These are phyloP conservation scores for Chaetogeoica ovagalla DNA, from an alignment of 2,888 invertebrate species.

Conservation along the genomic window DNA sequence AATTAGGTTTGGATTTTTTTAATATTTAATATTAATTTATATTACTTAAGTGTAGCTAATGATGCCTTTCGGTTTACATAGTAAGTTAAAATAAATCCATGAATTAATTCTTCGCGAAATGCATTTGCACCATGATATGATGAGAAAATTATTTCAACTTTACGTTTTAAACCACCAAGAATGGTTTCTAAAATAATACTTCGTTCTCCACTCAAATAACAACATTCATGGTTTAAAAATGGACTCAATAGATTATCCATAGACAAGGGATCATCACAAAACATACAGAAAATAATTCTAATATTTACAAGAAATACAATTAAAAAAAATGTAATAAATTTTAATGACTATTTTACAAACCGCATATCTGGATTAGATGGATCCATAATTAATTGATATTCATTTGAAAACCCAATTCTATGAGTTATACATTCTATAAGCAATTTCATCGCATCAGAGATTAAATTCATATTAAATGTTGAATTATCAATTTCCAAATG, in stretches of 20 bases:
- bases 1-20: not conserved
- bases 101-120: slow-evolving; percentile 87
- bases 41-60: slow-evolving; percentile 84
- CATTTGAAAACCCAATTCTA: slow-evolving; percentile 73
- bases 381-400: slow-evolving; percentile 75
- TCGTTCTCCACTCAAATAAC: slow-evolving; percentile 81
- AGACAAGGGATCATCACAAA: slow-evolving; percentile 92
- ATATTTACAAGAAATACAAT: slow-evolving; percentile 45
- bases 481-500: slow-evolving; percentile 62
- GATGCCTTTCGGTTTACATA: slow-evolving; percentile 94
- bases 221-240: slow-evolving; percentile 82
- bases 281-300: slow-evolving; percentile 92
- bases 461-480: slow-evolving; percentile 67
- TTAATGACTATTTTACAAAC: slow-evolving; percentile 60
- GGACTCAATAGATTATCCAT: slow-evolving; percentile 88
- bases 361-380: slow-evolving; percentile 82
- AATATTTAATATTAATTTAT: slow-evolving; percentile 25
- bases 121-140: slow-evolving; percentile 94
- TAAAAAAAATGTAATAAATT: not conserved
- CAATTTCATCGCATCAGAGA: slow-evolving; percentile 74
- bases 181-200: slow-evolving; percentile 90
- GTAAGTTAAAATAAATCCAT: slow-evolving; percentile 93
- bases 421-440: slow-evolving; percentile 77
- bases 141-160: slow-evolving; percentile 87
- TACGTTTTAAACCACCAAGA: slow-evolving; percentile 85